A percentile compares a stretch with the other conserved stretches of the same genome.
Evolutionary conservation across 2,113 vertebrate genomes (phyloP).

Genomic region (Poeciliopsis turrubarensis): DNA sequence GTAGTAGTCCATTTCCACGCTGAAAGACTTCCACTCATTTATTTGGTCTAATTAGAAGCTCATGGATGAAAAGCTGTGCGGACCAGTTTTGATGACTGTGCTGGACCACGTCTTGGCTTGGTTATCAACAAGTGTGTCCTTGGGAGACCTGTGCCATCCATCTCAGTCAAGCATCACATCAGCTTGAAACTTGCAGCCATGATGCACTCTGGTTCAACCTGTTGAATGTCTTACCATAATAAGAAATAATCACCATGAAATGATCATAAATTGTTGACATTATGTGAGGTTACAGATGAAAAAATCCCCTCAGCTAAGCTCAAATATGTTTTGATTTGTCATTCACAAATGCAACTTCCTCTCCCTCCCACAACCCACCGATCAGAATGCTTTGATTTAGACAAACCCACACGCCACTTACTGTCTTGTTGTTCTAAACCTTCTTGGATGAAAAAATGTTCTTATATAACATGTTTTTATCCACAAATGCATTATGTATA

Average conservation of each 20-base stretch:
- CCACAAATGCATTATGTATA: background rate
- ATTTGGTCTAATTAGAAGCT: constrained; percentile 71
- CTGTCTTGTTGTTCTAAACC: constrained; percentile 1
- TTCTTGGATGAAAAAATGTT: background rate
- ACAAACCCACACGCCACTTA: constrained; percentile 7
- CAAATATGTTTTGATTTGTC: constrained; percentile 41
- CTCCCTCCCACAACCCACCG: constrained; percentile 14
- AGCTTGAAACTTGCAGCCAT: constrained; percentile 42
- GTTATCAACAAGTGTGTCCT: constrained; percentile 43
- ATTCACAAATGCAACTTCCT: constrained; percentile 24
- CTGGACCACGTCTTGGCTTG: constrained; percentile 38
- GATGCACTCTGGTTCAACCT: constrained; percentile 30
- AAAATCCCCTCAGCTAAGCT: constrained; percentile 45
- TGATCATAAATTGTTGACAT: constrained; percentile 41
- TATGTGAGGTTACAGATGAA: constrained; percentile 40
- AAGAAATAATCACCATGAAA: constrained; percentile 51
- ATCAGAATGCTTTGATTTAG: constrained; percentile 22
- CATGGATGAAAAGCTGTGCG: constrained; percentile 63
- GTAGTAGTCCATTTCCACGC: constrained; percentile 38
- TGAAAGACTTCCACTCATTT: constrained; percentile 62
- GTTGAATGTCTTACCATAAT: constrained; percentile 47
- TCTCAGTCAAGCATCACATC: constrained; percentile 70
- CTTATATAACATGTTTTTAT: background rate
- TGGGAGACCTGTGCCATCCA: constrained; percentile 56
- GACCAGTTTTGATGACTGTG: constrained; percentile 60